phyloP scores from a whole-genome alignment of 2,888 invertebrate species.

The Conistra vaccinii region DNA sequence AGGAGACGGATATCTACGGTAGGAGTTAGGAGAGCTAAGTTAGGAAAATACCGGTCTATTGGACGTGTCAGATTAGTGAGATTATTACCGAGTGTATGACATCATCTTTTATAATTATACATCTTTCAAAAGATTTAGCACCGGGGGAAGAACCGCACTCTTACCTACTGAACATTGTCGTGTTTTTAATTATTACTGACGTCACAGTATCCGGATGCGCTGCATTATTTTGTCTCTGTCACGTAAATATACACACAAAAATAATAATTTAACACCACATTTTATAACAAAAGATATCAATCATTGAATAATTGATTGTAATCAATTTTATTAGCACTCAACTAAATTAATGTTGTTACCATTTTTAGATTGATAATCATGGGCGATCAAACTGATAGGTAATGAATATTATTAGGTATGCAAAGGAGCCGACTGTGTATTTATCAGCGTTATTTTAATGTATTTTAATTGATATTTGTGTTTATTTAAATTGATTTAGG shows the following conservation, averaged over 20 bases:
- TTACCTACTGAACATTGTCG: background rate
- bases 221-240: background rate
- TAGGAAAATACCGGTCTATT: no score
- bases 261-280: slow-evolving; percentile 18
- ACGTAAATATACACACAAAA: background rate
- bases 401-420: background rate
- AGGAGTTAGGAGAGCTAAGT: no score
- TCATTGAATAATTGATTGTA: slow-evolving; percentile 6
- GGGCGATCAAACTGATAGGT: slow-evolving; percentile 2
- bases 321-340: slow-evolving; percentile 48
- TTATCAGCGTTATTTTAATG: slow-evolving; percentile 28
- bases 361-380: slow-evolving; percentile 6
- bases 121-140: background rate
- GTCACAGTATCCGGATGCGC: background rate
- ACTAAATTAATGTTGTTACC: slow-evolving; percentile 35
- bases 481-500: slow-evolving; percentile 46
- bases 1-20: no score
- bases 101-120: no score
- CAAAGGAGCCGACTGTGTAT: slow-evolving; percentile 30
- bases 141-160: background rate
- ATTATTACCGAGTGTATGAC: no score
- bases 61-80: no score
- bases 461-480: slow-evolving; percentile 49
- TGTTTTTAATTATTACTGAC: background rate
- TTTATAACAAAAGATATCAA: slow-evolving; percentile 37